Percentiles rank a stretch among this genome's conserved stretches.
Conservation (phyloP, 92 coral and sea anemone genomes). For the Anthopleura xanthogrammica region DNA sequence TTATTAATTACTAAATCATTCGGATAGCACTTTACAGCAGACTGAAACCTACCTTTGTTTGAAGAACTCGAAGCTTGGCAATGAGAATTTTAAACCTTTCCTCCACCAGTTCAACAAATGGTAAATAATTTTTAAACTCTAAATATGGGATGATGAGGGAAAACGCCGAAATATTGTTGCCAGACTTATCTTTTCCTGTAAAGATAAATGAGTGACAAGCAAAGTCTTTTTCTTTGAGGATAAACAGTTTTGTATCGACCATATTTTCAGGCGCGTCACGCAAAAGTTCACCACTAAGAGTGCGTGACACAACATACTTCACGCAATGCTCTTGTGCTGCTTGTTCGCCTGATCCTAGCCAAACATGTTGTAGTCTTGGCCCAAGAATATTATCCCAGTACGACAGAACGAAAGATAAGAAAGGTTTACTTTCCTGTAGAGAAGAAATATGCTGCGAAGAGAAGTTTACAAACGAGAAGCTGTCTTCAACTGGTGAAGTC, state of each 20-base stretch:
- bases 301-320: conserved; percentile 87
- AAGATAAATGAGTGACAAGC: conserved; percentile 90
- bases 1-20: too few relatives aligned
- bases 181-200: conserved; percentile 74
- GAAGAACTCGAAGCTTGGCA: conserved; percentile 87
- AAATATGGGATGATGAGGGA: conserved; percentile 75
- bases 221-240: conserved; percentile 77
- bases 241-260: conserved; percentile 87
- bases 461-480: conserved; percentile 66
- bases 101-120: conserved; percentile 83
- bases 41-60: conserved; percentile 68
- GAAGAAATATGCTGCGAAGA: conserved; percentile 52
- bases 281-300: conserved; percentile 90
- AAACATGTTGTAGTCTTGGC: conserved; percentile 83
- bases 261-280: conserved; percentile 92
- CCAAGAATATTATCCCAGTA: conserved; percentile 96
- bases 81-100: conserved; percentile 82
- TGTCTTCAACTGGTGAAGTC: conserved; percentile 71
- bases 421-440: conserved; percentile 72
- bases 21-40: not conserved
- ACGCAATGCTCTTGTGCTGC: conserved; percentile 70
- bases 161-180: conserved; percentile 74
- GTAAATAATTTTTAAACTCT: conserved; percentile 66
- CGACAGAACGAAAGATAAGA: conserved; percentile 74
- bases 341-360: conserved; percentile 76